These are phyloP conservation scores for Pachydiplax longipennis DNA, from an alignment of 2,888 invertebrate species.

Conservation along the genomic window DNA sequence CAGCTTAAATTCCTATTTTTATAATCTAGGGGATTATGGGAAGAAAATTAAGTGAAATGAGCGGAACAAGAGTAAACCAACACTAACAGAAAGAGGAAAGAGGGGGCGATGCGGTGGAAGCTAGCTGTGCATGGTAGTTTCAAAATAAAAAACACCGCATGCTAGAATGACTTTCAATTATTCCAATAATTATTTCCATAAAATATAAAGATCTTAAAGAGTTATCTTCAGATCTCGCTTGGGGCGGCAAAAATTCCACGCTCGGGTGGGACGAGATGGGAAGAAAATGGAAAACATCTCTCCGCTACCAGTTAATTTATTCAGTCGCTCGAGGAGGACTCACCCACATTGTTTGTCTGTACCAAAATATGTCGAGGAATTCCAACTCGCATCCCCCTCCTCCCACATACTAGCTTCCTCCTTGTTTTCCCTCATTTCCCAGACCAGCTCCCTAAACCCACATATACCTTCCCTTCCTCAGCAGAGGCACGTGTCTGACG, in stretches of 20 bases:
- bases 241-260: too few relatives aligned
- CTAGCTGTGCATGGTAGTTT: too few relatives aligned
- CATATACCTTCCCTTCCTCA: background rate
- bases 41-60: too few relatives aligned
- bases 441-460: background rate
- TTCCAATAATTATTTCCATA: too few relatives aligned
- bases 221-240: too few relatives aligned
- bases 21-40: too few relatives aligned
- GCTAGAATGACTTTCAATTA: background rate
- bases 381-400: background rate
- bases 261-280: background rate
- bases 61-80: too few relatives aligned
- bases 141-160: background rate
- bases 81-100: too few relatives aligned
- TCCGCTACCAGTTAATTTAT: constrained; percentile 20
- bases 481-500: background rate
- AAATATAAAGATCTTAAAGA: too few relatives aligned
- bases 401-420: background rate
- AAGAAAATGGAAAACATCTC: background rate
- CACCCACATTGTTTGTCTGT: constrained; percentile 30
- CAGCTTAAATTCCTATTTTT: too few relatives aligned
- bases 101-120: too few relatives aligned
- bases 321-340: background rate
- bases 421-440: background rate
- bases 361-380: constrained; percentile 33